phyloP scores from a whole-genome alignment of 2,113 vertebrate species.

The Oriolus oriolus region DNA sequence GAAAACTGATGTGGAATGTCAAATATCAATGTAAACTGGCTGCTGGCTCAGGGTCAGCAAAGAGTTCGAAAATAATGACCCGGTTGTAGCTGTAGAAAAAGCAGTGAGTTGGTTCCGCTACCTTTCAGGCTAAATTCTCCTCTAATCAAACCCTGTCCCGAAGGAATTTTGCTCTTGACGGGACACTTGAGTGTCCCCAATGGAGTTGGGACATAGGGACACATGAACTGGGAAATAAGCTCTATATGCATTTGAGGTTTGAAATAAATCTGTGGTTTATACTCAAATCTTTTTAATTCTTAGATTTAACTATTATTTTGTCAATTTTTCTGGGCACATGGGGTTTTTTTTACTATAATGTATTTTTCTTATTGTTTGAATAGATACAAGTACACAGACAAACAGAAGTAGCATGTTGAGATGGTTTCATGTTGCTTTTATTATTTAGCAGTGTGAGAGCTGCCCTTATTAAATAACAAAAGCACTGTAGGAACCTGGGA shows the following conservation, averaged over 20 bases:
- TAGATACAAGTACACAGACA: not conserved
- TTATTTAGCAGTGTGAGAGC: not conserved
- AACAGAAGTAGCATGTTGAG: not conserved
- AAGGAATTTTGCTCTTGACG: not conserved
- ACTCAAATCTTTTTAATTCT: not conserved
- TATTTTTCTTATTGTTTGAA: not conserved
- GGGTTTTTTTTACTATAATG: not conserved
- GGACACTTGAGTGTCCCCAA: not conserved
- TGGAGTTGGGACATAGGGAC: not conserved
- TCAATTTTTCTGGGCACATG: not conserved
- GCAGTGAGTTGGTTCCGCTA: not conserved
- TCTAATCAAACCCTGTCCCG: not conserved
- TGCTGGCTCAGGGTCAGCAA: not conserved
- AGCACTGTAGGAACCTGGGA: not conserved
- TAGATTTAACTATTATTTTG: not conserved
- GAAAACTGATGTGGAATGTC: not conserved
- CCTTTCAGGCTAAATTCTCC: not conserved
- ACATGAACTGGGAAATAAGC: not conserved
- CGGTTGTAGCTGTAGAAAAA: not conserved
- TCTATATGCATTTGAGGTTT: not conserved
- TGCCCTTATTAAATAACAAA: not conserved
- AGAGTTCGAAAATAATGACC: not conserved
- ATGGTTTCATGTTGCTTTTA: not conserved
- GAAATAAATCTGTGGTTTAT: not conserved
- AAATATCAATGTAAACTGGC: not conserved